Percentiles rank a stretch among this genome's conserved stretches.
Evolutionary conservation across 2,797 vertebrate genomes (phyloP).

Genomic region (Leuciscus waleckii): DNA sequence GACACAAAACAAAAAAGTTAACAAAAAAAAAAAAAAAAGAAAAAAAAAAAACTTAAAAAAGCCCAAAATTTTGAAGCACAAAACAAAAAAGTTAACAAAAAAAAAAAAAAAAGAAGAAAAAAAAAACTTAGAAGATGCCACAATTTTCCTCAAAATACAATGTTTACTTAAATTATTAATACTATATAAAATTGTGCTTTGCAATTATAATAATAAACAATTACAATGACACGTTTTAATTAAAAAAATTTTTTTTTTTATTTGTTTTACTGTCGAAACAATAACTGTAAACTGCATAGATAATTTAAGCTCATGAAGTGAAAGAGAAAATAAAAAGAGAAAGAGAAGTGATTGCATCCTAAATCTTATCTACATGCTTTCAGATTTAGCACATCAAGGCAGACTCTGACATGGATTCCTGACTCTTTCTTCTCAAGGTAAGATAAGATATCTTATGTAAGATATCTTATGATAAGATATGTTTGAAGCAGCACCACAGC

Average conservation of each 20-base stretch:
- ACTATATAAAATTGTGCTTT: not conserved
- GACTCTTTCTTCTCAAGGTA: conserved; percentile 99
- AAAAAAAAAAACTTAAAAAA: not conserved
- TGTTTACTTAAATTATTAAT: not conserved
- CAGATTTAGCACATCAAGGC: conserved; percentile 98
- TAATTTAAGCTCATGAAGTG: not conserved
- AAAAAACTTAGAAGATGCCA: not conserved
- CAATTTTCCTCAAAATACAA: not conserved
- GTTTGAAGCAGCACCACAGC: not conserved
- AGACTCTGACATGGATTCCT: conserved; percentile 98
- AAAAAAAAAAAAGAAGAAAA: not conserved
- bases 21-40: not conserved
- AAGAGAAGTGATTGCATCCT: not conserved
- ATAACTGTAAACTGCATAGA: not conserved
- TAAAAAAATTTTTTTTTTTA: not conserved
- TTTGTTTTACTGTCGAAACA: not conserved
- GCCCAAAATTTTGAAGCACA: no score
- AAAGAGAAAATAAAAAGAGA: not conserved
- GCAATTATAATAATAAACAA: not conserved
- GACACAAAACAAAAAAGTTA: not conserved
- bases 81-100: no score
- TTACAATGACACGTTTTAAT: not conserved
- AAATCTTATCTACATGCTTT: conserved; percentile 31
- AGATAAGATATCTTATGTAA: conserved; percentile 48
- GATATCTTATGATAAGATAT: not conserved